Evolutionary conservation across 2,888 invertebrate species (phyloP).

Genomic region (Branchellion lobata): DNA sequence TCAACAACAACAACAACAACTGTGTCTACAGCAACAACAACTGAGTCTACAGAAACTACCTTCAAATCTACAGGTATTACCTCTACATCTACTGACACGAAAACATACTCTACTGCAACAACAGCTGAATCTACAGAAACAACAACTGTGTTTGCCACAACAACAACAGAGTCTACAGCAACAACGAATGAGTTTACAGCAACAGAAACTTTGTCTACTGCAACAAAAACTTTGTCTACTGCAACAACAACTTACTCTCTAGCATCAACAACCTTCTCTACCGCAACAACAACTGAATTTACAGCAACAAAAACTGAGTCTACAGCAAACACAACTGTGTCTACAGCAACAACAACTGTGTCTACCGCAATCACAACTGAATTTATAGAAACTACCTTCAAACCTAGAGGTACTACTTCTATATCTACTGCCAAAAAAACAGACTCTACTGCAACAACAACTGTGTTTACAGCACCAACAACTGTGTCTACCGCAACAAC

Average conservation of each 20-base stretch:
- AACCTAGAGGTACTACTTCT: not conserved
- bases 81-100: too few species aligned
- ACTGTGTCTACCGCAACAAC: constrained; percentile 1
- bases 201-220: not conserved
- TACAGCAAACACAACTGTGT: not conserved
- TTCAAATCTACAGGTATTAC: too few species aligned
- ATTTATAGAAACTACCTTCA: not conserved
- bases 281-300: not conserved
- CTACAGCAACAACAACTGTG: not conserved
- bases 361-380: not conserved
- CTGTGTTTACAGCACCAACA: not conserved
- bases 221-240: not conserved
- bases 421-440: not conserved
- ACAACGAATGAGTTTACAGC: not conserved
- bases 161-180: constrained; percentile 6
- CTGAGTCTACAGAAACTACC: too few species aligned
- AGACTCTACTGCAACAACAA: not conserved
- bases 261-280: not conserved
- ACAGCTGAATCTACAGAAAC: not conserved
- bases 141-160: not conserved
- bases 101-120: not conserved
- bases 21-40: not conserved
- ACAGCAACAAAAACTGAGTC: not conserved
- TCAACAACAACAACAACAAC: not conserved
- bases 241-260: not conserved